Evolutionary conservation across 2,888 invertebrate species (phyloP).

Genomic region (Dichetophora obliterata): DNA sequence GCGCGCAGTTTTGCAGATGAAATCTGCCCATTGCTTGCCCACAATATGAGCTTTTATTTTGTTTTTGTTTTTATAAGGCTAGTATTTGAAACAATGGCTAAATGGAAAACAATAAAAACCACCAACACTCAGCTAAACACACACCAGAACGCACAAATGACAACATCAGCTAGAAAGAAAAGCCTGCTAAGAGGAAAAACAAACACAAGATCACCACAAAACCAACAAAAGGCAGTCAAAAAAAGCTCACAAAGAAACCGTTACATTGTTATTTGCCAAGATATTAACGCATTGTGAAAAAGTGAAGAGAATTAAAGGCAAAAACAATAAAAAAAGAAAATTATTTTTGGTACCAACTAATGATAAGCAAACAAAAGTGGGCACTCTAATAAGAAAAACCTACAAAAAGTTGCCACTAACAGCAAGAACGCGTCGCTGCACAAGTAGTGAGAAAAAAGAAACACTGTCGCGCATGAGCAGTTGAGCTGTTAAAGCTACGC

Average conservation of each 20-base stretch:
- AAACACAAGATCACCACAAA: neutral
- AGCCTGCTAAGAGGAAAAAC: slow-evolving; percentile 5
- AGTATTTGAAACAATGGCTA: neutral
- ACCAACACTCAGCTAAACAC: neutral
- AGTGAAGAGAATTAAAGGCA: neutral
- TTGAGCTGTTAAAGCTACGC: neutral
- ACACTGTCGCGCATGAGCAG: slow-evolving; percentile 8
- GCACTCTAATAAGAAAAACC: neutral
- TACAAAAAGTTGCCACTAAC: slow-evolving; percentile 5
- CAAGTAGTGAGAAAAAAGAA: neutral
- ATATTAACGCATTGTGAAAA: neutral
- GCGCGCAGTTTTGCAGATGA: slow-evolving; percentile 1
- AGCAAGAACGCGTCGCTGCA: neutral
- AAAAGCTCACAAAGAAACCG: slow-evolving; percentile 18
- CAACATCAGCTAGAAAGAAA: neutral
- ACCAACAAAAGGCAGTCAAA: neutral
- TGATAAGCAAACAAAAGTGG: slow-evolving; percentile 33
- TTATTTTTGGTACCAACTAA: slow-evolving; percentile 9
- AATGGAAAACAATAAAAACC: neutral
- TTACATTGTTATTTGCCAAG: slow-evolving; percentile 25
- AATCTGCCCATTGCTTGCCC: slow-evolving; percentile 26
- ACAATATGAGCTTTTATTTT: neutral
- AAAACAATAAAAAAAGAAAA: neutral
- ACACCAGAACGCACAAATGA: slow-evolving; percentile 7
- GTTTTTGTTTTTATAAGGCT: neutral